Conservation (phyloP, 2,113 vertebrate genomes). For the Mesembrinibis cayennensis region DNA sequence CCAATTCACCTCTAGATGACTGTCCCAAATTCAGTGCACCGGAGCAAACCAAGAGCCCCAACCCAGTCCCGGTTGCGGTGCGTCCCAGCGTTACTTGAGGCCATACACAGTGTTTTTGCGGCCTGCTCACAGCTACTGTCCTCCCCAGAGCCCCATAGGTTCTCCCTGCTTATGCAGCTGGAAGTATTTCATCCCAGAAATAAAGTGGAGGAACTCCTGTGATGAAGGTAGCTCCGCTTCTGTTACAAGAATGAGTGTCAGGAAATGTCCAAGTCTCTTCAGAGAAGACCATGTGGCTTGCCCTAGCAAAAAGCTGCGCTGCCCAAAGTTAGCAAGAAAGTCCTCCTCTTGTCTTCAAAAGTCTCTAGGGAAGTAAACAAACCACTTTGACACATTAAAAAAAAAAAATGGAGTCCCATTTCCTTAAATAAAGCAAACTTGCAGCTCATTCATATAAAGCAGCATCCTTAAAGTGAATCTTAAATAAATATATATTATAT, state of each 20-base stretch:
- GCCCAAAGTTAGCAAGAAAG: neutral
- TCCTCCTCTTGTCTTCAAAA: neutral
- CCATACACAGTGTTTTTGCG: fast-evolving
- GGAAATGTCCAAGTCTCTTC: neutral
- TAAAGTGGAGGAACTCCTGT: neutral
- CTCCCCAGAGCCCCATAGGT: neutral
- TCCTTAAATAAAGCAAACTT: neutral
- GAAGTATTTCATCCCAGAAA: neutral
- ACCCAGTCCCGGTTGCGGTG: neutral
- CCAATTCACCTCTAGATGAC: neutral
- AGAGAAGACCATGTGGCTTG: neutral
- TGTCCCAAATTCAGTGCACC: neutral
- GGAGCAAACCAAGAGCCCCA: neutral
- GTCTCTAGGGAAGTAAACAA: neutral
- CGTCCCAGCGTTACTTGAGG: too few species aligned
- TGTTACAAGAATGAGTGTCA: neutral
- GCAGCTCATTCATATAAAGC: neutral
- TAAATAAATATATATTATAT: neutral
- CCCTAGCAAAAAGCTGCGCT: neutral
- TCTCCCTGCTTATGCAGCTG: neutral
- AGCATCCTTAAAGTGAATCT: neutral
- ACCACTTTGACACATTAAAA: neutral
- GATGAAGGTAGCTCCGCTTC: neutral
- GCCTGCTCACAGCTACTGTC: neutral
- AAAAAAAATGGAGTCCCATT: neutral